Conservation (phyloP, 1,140 invertebrate species). For the Sminthurides bifidus region DNA sequence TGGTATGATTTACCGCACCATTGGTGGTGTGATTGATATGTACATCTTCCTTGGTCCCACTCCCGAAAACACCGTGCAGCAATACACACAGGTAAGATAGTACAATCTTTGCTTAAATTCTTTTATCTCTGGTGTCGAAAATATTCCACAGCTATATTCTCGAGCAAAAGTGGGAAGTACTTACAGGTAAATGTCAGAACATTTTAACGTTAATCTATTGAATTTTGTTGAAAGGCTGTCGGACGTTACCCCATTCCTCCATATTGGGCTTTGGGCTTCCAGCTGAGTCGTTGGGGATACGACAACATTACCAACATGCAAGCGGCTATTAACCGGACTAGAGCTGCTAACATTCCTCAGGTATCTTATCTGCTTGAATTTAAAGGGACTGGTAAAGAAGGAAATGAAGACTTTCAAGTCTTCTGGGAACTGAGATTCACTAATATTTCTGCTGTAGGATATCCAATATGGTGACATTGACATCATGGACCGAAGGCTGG, state of each 20-base stretch:
- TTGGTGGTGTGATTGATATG: conserved; percentile 39
- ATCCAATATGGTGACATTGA: conserved; percentile 40
- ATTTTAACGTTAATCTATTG: conserved; percentile 41
- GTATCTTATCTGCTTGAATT: conserved; percentile 33
- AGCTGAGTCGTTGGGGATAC: conserved; percentile 38
- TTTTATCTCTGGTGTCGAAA: background rate
- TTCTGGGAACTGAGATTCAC: conserved; percentile 36
- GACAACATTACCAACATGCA: conserved; percentile 36
- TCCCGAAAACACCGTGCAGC: conserved; percentile 39
- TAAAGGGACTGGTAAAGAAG: conserved; percentile 35
- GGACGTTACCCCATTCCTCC: conserved; percentile 42
- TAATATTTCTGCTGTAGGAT: conserved; percentile 36
- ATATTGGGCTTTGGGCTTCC: conserved; percentile 37
- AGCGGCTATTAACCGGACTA: conserved; percentile 35
- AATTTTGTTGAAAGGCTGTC: conserved; percentile 32
- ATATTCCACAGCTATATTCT: background rate
- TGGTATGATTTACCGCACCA: conserved; percentile 35
- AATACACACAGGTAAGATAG: conserved; percentile 37
- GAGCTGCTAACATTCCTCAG: conserved; percentile 37
- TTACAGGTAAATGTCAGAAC: conserved; percentile 22
- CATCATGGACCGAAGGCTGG: conserved; percentile 64
- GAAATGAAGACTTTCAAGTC: conserved; percentile 15
- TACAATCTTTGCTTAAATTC: background rate
- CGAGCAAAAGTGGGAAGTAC: background rate
- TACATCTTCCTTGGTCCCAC: conserved; percentile 37